These are phyloP conservation scores for Sakesphorus luctuosus DNA, from an alignment of 2,113 vertebrate species.

Conservation along the genomic window DNA sequence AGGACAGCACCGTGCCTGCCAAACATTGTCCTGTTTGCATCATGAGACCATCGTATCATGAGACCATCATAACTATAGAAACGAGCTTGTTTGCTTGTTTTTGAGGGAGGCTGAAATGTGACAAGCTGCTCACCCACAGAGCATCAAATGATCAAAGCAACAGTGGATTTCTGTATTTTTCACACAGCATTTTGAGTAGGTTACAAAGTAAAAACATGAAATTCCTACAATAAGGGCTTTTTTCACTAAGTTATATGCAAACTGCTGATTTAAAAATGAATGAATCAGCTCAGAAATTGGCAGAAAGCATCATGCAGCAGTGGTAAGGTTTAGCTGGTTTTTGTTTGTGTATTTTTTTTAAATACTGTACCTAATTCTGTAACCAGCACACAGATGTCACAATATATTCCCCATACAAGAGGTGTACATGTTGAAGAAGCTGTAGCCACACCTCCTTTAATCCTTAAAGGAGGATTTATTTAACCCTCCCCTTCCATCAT, in stretches of 20 bases:
- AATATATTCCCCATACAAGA: background rate
- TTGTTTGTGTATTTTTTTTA: background rate
- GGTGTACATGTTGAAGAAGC: background rate
- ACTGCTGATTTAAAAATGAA: background rate
- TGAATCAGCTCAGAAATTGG: background rate
- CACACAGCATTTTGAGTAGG: background rate
- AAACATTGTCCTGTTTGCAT: conserved; percentile 41
- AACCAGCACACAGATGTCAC: background rate
- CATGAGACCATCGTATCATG: conserved; percentile 55
- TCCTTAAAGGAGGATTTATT: background rate
- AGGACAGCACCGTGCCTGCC: conserved; percentile 3
- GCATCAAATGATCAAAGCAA: background rate
- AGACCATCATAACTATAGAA: conserved; percentile 44
- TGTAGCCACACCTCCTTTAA: background rate
- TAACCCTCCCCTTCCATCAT: background rate
- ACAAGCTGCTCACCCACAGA: conserved; percentile 35
- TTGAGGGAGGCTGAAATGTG: background rate
- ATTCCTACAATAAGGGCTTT: fast-evolving
- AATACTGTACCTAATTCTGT: background rate
- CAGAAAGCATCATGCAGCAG: background rate
- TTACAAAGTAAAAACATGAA: background rate
- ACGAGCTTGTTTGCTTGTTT: conserved; percentile 30
- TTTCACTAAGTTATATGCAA: background rate
- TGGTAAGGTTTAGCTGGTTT: background rate
- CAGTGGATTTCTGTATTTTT: background rate